Conservation (phyloP, 2,888 invertebrate genomes). For the Aethes cnicana region DNA sequence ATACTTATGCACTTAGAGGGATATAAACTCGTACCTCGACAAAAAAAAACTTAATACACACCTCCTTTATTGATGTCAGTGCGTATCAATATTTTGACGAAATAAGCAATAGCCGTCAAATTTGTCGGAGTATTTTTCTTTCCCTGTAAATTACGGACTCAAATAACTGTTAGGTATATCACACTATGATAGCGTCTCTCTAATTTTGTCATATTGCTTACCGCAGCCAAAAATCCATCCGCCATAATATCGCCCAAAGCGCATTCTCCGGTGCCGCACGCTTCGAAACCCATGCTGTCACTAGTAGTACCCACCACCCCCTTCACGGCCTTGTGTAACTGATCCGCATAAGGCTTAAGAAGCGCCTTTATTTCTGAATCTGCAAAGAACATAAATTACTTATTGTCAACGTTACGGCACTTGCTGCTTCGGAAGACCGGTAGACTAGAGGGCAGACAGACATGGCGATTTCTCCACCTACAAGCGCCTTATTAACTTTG, state of each 20-base stretch:
- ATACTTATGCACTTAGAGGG: too few species aligned
- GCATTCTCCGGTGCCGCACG: slow-evolving; percentile 84
- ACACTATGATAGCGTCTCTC: too few species aligned
- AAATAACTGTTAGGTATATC: neutral
- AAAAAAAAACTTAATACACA: slow-evolving; percentile 51
- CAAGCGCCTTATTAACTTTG: too few species aligned
- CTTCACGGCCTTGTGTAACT: slow-evolving; percentile 77
- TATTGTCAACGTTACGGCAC: too few species aligned
- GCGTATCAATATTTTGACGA: slow-evolving; percentile 86
- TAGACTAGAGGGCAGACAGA: too few species aligned
- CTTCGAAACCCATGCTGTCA: slow-evolving; percentile 71
- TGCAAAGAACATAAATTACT: neutral
- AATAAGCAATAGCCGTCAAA: slow-evolving; percentile 57
- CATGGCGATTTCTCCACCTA: too few species aligned
- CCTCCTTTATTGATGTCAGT: slow-evolving; percentile 85
- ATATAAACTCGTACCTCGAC: too few species aligned
- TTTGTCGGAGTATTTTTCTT: slow-evolving; percentile 45
- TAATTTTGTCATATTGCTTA: too few species aligned
- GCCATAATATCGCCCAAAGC: slow-evolving; percentile 86
- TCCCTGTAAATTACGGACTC: slow-evolving; percentile 50
- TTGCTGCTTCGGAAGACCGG: too few species aligned
- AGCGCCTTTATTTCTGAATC: slow-evolving; percentile 72
- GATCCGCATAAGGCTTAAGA: slow-evolving; percentile 82
- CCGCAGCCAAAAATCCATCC: slow-evolving; percentile 85
- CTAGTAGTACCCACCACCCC: slow-evolving; percentile 79